A percentile compares a stretch with the other conserved stretches of the same genome.
phyloP scores from a whole-genome alignment of 64 coral and sea anemone genomes.

The Porites lutea region DNA sequence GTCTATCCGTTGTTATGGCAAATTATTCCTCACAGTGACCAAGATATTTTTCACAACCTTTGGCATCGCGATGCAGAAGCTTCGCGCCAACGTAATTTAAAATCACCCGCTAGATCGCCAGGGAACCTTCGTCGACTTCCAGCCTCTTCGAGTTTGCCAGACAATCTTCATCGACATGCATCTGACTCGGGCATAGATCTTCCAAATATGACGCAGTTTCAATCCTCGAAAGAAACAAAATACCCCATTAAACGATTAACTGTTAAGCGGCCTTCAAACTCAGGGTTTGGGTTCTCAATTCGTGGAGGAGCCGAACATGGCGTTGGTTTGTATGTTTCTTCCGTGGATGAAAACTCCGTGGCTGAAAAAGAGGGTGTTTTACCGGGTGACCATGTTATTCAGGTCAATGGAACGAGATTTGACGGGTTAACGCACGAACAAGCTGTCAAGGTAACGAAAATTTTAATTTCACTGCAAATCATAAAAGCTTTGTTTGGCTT shows the following conservation, averaged over 20 bases:
- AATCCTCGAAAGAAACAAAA: slow-evolving; percentile 29
- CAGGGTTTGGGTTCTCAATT: slow-evolving; percentile 93
- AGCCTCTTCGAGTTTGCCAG: slow-evolving; percentile 82
- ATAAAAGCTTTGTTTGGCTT: too few species aligned
- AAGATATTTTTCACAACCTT: slow-evolving; percentile 49
- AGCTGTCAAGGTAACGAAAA: slow-evolving; percentile 86
- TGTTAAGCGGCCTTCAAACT: slow-evolving; percentile 72
- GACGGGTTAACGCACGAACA: slow-evolving; percentile 84
- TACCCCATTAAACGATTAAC: slow-evolving; percentile 80
- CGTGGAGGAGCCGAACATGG: slow-evolving; percentile 96
- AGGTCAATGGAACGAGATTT: slow-evolving; percentile 81
- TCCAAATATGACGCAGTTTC: slow-evolving; percentile 58
- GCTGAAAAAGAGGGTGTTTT: slow-evolving; percentile 80
- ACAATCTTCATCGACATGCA: slow-evolving; percentile 67
- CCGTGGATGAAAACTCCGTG: slow-evolving; percentile 78
- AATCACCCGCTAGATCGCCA: slow-evolving; percentile 58
- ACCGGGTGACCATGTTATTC: slow-evolving; percentile 92
- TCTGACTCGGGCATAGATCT: slow-evolving; percentile 94
- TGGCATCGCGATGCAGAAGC: slow-evolving; percentile 47
- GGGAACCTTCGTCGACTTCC: slow-evolving; percentile 39
- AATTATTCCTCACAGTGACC: slow-evolving; percentile 76
- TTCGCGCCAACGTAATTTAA: background rate
- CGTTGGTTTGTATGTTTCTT: slow-evolving; percentile 94
- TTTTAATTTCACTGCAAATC: background rate
- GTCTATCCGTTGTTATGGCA: slow-evolving; percentile 77